phyloP scores from a whole-genome alignment of 2,797 vertebrate genomes.

The Gymnocypris eckloni region DNA sequence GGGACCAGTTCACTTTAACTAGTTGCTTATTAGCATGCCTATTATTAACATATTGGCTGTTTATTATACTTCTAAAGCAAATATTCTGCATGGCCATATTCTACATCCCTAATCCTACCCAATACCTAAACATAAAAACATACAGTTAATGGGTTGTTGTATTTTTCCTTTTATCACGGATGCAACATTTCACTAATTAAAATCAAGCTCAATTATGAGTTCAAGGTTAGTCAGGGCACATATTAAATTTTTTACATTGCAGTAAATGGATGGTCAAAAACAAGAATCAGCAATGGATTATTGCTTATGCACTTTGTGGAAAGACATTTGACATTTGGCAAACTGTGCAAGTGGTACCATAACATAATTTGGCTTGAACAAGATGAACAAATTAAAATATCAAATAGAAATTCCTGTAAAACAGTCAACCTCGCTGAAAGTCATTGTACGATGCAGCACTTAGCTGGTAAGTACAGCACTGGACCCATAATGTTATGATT shows the following conservation, averaged over 20 bases:
- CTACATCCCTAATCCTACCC: no score
- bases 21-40: neutral
- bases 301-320: neutral
- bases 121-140: neutral
- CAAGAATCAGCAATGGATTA: neutral
- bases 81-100: neutral
- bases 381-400: neutral
- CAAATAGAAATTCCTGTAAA: neutral
- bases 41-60: neutral
- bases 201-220: neutral
- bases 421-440: neutral
- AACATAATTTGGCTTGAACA: neutral
- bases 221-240: neutral
- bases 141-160: neutral
- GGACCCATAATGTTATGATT: slow-evolving; percentile 16
- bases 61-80: neutral
- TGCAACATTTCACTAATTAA: neutral
- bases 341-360: neutral
- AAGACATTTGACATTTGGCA: neutral
- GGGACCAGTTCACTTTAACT: neutral
- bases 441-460: neutral
- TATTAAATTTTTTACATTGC: neutral
- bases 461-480: slow-evolving; percentile 16
- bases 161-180: neutral
- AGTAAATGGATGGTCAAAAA: neutral